Evolutionary conservation across 2,888 invertebrate species (phyloP), one percentile per base, ranked within the genome.

Genomic region (Zaprionus bogoriensis): DNA sequence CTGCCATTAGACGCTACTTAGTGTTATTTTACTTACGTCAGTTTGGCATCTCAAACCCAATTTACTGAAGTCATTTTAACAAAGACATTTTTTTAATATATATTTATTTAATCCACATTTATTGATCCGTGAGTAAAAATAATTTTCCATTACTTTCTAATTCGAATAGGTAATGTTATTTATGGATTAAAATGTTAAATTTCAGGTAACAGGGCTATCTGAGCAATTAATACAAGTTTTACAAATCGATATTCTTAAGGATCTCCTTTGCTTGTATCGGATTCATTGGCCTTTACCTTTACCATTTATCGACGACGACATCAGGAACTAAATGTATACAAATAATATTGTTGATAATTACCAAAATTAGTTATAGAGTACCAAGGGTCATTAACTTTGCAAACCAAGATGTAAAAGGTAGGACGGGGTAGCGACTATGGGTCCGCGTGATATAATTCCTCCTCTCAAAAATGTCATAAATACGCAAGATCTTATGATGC

Each of bases 241-340:
- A 80, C 68, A 80, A 81, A 63, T 70, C 60, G 85, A 71, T 71
- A 67, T 84, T 84, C 85, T 67, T 68, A 64, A 64, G 81, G 72
- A 67, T 67, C 62, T 54, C 63, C 74, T 50, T 41, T 74, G 57
- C 42, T 66, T 82, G 79, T 71, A 63, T 67, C 60, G 77, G 62
- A 66, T 71, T 53, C 53, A 64, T 51, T 63, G 68, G 67, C 57
- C 63, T 55, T 62, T 65, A 67, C 64, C 64, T 61, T 74, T 88
- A 88, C 94, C 94, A 94, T 92, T 93, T 94, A 93, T 93, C 93
- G 92, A 93, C 90, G 92, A 94, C 94, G 92, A 91, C 92, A 90
- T 94, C 94, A 92, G 93, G 93, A 93, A 92, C 94, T 94, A 94
- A 90, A 94, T 53, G 54, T 20, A 28, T 54, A 59, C 30, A 62